A percentile compares a stretch with the other conserved stretches of the same genome.
Conservation (phyloP, 2,113 vertebrate species). For the Cnemophilus loriae region DNA sequence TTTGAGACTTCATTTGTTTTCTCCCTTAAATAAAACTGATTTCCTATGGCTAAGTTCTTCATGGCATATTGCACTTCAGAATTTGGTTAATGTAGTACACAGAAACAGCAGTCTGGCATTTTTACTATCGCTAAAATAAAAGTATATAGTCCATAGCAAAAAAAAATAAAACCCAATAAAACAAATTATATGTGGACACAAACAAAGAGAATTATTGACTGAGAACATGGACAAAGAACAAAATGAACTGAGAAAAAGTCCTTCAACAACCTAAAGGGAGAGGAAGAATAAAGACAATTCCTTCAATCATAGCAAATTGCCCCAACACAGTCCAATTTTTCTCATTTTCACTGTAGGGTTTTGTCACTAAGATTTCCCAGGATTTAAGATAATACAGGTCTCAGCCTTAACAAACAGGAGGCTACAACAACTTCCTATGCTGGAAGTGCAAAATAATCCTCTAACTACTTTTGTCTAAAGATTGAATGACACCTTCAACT, state of each 20-base stretch:
- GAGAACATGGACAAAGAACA: not conserved
- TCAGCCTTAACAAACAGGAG: not conserved
- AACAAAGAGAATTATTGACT: not conserved
- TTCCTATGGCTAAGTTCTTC: not conserved
- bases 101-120: not conserved
- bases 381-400: not conserved
- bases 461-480: not conserved
- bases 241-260: not conserved
- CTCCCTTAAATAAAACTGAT: not conserved
- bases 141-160: constrained; percentile 28
- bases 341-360: not conserved
- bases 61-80: constrained; percentile 7
- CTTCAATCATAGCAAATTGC: not conserved
- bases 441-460: not conserved
- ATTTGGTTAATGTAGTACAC: not conserved
- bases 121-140: constrained; percentile 24
- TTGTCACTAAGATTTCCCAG: not conserved
- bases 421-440: not conserved
- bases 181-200: not conserved
- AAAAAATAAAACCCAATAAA: not conserved
- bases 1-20: not conserved
- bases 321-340: not conserved
- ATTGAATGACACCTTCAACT: constrained; percentile 1
- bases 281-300: not conserved
- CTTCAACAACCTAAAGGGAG: not conserved